These are phyloP conservation scores for Cheilosia scutellata DNA, from an alignment of 2,888 invertebrate species.

Conservation along the genomic window DNA sequence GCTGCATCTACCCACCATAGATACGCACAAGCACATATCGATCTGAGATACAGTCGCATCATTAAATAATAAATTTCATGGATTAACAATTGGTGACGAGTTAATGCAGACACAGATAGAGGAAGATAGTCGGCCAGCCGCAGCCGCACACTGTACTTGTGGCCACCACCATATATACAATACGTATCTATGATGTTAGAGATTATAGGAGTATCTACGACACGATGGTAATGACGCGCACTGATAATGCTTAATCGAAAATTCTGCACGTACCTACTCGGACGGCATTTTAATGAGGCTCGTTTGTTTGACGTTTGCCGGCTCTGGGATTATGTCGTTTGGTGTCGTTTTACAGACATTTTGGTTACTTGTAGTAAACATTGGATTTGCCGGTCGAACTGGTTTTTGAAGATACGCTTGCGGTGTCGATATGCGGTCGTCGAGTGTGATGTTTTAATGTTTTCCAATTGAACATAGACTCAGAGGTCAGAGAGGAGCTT, in stretches of 20 bases:
- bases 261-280: constrained; percentile 21
- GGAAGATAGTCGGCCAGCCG: neutral
- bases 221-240: constrained; percentile 54
- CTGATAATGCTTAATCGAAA: constrained; percentile 61
- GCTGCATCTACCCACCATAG: neutral
- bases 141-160: constrained; percentile 12
- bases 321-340: constrained; percentile 8
- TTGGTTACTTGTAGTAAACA: constrained; percentile 37
- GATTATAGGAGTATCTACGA: constrained; percentile 49
- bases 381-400: neutral
- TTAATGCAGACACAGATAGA: constrained; percentile 18
- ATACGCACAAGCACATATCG: neutral
- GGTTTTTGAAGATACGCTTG: neutral
- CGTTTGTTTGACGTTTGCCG: constrained; percentile 50
- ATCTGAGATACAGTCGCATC: constrained; percentile 7
- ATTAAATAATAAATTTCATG: constrained; percentile 54
- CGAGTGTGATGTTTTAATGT: constrained; percentile 18
- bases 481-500: constrained; percentile 33
- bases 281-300: constrained; percentile 67
- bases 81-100: constrained; percentile 49
- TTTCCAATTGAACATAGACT: constrained; percentile 18
- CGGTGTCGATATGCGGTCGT: neutral
- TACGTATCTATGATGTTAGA: constrained; percentile 31
- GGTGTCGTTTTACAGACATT: constrained; percentile 9
- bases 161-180: constrained; percentile 1